These are phyloP conservation scores for Perdita meconis DNA, from an alignment of 2,888 invertebrate species.

Conservation along the genomic window DNA sequence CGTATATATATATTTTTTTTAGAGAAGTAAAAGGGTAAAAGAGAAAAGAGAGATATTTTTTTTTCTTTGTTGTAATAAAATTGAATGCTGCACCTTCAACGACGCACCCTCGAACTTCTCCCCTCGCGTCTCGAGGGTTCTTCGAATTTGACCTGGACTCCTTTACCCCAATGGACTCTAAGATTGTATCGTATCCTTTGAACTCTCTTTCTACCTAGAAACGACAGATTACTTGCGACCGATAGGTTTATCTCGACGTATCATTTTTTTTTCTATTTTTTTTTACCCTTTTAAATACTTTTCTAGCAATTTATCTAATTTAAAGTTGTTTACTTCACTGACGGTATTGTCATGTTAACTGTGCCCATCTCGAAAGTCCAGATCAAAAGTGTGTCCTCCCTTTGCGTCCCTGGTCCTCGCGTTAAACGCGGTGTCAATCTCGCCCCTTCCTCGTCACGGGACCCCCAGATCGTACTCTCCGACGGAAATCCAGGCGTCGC, in stretches of 20 bases:
- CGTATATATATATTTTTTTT: neutral
- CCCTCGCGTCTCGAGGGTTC: slow-evolving; percentile 1
- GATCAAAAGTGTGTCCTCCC: slow-evolving; percentile 39
- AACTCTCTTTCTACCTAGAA: slow-evolving; percentile 13
- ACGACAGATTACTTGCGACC: slow-evolving; percentile 23
- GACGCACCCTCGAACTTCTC: slow-evolving; percentile 20
- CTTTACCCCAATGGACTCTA: slow-evolving; percentile 4
- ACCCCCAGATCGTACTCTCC: neutral
- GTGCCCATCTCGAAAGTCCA: slow-evolving; percentile 53
- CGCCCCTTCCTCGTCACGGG: neutral
- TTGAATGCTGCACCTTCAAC: slow-evolving; percentile 12
- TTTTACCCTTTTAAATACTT: slow-evolving; percentile 12
- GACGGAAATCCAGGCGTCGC: neutral
- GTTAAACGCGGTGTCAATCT: slow-evolving; percentile 9
- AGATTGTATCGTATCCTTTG: neutral
- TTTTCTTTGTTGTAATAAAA: neutral
- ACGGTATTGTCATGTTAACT: slow-evolving; percentile 54
- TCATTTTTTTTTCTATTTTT: slow-evolving; percentile 7
- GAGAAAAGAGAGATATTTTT: neutral
- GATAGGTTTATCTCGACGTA: slow-evolving; percentile 6
- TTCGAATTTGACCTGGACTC: slow-evolving; percentile 55
- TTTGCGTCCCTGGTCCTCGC: slow-evolving; percentile 29
- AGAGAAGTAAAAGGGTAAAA: neutral
- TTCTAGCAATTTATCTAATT: slow-evolving; percentile 48
- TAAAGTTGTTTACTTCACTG: slow-evolving; percentile 32